Percentiles rank a stretch among this genome's conserved stretches.
These are phyloP conservation scores for Coboldia fuscipes DNA, from an alignment of 1,140 invertebrate species.

Conservation along the genomic window DNA sequence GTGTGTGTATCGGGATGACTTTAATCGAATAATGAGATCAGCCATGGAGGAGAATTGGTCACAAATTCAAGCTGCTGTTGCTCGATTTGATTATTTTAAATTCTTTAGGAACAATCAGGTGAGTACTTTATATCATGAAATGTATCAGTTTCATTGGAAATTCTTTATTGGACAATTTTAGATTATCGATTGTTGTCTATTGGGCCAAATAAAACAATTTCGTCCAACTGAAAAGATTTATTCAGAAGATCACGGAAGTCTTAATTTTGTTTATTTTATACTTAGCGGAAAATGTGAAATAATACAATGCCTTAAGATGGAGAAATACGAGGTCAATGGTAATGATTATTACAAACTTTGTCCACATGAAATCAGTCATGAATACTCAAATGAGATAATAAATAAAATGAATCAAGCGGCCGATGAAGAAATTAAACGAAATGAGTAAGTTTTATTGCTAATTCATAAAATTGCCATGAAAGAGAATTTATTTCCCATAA, in stretches of 20 bases:
- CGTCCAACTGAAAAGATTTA: conserved; percentile 14
- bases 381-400: too few relatives aligned
- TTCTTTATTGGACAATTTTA: conserved; percentile 4
- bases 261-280: conserved; percentile 15
- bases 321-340: conserved; percentile 1
- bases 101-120: conserved; percentile 12
- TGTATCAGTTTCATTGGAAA: background rate
- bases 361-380: too few relatives aligned
- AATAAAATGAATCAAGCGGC: too few relatives aligned
- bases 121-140: conserved; percentile 1
- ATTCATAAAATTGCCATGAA: too few relatives aligned
- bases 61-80: conserved; percentile 13
- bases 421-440: too few relatives aligned
- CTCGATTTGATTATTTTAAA: conserved; percentile 15
- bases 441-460: too few relatives aligned
- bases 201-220: conserved; percentile 10
- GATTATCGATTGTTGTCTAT: conserved; percentile 12
- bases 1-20: too few relatives aligned
- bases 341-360: too few relatives aligned
- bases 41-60: conserved; percentile 12
- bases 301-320: conserved; percentile 13
- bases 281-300: conserved; percentile 17
- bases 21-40: too few relatives aligned
- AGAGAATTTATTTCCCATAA: too few relatives aligned
- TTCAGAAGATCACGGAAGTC: conserved; percentile 10